A percentile compares a stretch with the other conserved stretches of the same genome.
These are phyloP conservation scores for Pocillopora meandrina DNA, from an alignment of 92 coral and sea anemone species.

Conservation along the genomic window DNA sequence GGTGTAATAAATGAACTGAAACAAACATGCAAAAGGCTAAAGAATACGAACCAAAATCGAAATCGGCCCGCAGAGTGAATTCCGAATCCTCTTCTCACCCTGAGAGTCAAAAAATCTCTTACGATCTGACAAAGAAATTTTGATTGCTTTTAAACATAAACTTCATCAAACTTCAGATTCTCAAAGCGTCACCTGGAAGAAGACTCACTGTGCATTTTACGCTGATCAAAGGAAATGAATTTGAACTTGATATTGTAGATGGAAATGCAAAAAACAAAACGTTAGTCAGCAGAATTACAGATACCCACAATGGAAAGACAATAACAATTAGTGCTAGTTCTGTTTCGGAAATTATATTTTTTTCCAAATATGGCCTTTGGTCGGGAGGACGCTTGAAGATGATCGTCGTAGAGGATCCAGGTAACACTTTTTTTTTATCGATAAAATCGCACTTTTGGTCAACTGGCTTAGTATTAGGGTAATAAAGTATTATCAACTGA, in stretches of 20 bases:
- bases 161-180: neutral
- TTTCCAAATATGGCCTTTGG: neutral
- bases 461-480: no score
- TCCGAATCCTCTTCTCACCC: no score
- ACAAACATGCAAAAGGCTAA: no score
- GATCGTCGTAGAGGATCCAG: conserved; percentile 8
- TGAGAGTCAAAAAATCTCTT: no score
- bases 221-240: conserved; percentile 16
- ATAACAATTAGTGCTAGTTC: neutral
- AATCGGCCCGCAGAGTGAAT: no score
- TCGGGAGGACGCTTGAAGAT: neutral
- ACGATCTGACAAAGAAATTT: no score
- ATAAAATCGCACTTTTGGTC: no score
- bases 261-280: conserved; percentile 17
- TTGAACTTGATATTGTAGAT: conserved; percentile 30
- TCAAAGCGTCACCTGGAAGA: conserved; percentile 13
- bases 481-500: no score
- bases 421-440: no score
- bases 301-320: conserved; percentile 14
- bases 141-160: no score
- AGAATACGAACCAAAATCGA: no score
- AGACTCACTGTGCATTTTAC: conserved; percentile 26
- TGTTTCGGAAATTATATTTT: conserved; percentile 4
- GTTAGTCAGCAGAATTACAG: neutral
- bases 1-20: no score